Conservation (phyloP, 2,797 vertebrate species). For the Lophius americanus region DNA sequence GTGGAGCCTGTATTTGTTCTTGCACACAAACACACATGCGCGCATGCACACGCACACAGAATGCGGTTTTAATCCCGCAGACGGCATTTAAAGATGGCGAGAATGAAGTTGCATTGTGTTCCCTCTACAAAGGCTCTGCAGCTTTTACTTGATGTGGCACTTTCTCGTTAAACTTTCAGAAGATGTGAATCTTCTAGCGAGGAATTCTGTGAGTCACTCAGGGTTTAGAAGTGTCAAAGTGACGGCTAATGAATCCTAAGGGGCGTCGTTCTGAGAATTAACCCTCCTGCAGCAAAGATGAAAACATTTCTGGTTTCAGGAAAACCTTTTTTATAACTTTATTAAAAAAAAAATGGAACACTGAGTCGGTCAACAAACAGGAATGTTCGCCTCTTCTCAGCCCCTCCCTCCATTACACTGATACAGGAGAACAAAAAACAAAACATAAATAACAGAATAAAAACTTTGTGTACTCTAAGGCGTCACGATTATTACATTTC, state of each 20-base stretch:
- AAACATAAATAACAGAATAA: no score
- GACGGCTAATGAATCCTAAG: slow-evolving; percentile 35
- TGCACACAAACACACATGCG: slow-evolving; percentile 31
- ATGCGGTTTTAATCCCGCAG: slow-evolving; percentile 75
- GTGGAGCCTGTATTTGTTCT: slow-evolving; percentile 58
- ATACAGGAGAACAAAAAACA: no score
- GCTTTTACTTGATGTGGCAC: slow-evolving; percentile 76
- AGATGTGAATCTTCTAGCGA: slow-evolving; percentile 57
- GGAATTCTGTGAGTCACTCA: slow-evolving; percentile 58
- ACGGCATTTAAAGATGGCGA: slow-evolving; percentile 75
- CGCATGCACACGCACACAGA: slow-evolving; percentile 34
- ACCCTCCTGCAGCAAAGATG: slow-evolving; percentile 6
- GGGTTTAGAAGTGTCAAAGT: slow-evolving; percentile 39
- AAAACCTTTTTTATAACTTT: no score
- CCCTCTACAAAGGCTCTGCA: slow-evolving; percentile 70
- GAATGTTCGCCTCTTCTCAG: no score
- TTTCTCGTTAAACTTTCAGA: slow-evolving; percentile 75
- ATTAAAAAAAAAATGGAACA: no score
- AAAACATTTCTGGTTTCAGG: background rate
- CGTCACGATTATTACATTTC: no score
- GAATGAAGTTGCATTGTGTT: slow-evolving; percentile 80
- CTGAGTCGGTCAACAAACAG: no score
- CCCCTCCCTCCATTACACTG: no score
- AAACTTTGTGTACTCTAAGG: no score
- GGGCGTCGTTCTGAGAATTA: slow-evolving; percentile 14